Evolutionary conservation across 2,888 invertebrate genomes (phyloP), one percentile per base, ranked within the genome.

Genomic region (Scaeva pyrastri): DNA sequence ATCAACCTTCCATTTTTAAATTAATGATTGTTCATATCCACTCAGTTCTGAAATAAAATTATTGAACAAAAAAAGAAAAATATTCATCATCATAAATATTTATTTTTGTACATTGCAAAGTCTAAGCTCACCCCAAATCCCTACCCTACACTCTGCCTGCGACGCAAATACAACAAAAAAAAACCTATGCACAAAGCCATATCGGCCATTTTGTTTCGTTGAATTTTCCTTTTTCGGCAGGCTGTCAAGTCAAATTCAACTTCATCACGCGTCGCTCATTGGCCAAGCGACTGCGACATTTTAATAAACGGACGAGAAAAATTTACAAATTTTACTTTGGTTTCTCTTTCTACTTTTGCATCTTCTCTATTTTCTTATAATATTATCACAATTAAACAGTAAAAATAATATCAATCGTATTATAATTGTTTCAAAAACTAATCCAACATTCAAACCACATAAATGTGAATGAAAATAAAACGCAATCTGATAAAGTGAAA

Each of bases 171-270:
- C 31, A 31, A 31, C 8, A 31, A 31, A n/a, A 39, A 66, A 60
- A 26, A 64, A 16, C 10, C 36, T 14, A 19, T 64, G 14, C 19
- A 58, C 73, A 81, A 64, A 77, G 81, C 85, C 77, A 45, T 23
- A 58, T 74, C 77, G 52, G 88, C 88, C 89, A 89, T 90, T 90
- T 88, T 88, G 88, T 89, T 90, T 90, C 89, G 89, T 88, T 77
- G 8, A 80, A 23, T 77, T 66, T 73, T 66, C 45, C 14, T 60
- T 36, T 56, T 82, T 50, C 43, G 26, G n/a, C 64, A 74, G 73
- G 14, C 86, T 86, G 86, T 82, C 86, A 68, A 39, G 70, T 81
- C 81, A 68, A 86, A 78, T 72, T 76, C 84, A 88, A 85, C 79
- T 74, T 77, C 85, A 88, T 82, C 89, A 70, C 88, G 56, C 70